Conservation (phyloP, 2,113 vertebrate species). For the Casuarius casuarius region DNA sequence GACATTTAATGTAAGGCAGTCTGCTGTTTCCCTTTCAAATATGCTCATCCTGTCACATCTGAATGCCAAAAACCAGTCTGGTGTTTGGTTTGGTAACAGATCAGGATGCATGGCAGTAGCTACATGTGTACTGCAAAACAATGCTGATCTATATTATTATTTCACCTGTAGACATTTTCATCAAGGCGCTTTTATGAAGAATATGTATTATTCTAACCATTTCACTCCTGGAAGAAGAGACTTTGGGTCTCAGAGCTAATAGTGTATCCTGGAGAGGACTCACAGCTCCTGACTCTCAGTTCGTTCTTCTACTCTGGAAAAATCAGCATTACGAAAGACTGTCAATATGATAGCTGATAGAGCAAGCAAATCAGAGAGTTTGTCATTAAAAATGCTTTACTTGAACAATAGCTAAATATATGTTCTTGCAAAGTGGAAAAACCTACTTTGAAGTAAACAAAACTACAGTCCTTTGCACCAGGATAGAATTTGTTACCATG, state of each 20-base stretch:
- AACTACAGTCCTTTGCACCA: background rate
- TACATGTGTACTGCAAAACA: background rate
- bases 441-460: background rate
- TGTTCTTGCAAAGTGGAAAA: background rate
- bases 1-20: background rate
- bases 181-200: background rate
- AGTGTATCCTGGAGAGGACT: background rate
- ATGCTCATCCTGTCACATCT: background rate
- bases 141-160: background rate
- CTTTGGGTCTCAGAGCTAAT: background rate
- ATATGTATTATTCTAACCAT: background rate
- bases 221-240: background rate
- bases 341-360: background rate
- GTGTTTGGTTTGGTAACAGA: background rate
- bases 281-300: rapidly evolving
- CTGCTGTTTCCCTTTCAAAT: background rate
- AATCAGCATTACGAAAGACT: background rate
- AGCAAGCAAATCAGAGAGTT: background rate
- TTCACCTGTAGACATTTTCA: background rate
- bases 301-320: background rate
- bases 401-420: background rate
- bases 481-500: background rate
- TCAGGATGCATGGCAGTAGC: rapidly evolving
- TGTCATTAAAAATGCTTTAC: background rate
- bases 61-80: background rate